Evolutionary conservation across 2,888 invertebrate genomes (phyloP), one percentile per base, ranked within the genome.

Genomic region (Drosophila ochracea): DNA sequence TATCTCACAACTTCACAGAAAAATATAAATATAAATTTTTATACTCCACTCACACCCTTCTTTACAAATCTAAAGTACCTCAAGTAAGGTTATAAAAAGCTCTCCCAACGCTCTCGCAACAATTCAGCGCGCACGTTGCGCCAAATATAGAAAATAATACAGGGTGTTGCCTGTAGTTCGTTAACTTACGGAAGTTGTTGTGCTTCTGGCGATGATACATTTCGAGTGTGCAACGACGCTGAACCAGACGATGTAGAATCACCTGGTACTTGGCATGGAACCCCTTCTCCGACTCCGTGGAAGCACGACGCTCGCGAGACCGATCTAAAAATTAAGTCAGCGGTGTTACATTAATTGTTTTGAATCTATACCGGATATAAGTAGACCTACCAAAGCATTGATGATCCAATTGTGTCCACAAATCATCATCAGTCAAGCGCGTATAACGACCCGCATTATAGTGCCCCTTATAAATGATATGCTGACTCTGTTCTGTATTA

Each of bases 201-300:
- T 96, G 96, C 61, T 97, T 96, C 91, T 98, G 96, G 76, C 98
- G 95, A 90, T 96, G 95, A 91, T 97, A 98, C 95, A 98, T 96
- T 93, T 98, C 98, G 62, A 97, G 95, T 91, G 97, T 97, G 60
- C 97, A 97, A 92, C 97, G 96, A 65, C 98, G 94, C 93, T 98
- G 98, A 0, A 98, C 97, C 94, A 98, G 96, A 64, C 98, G 95
- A 93, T 98, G 98, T 5, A 97, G 97, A 70, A 97, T 95, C 28
- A 97, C 97, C 87, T 97, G 97, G 91, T 97, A 98, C 84, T 96
- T 95, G 91, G 97, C 96, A 86, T 96, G 95, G 93, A 98, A 98
- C 84, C 97, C 97, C 78, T 96, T 95, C 92, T 98, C 98, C 1
- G 97, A 98, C 70, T 97, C 96, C 0, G 98, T 97, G 0, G 95